These are phyloP conservation scores for Spinus pinus DNA, from an alignment of 2,797 vertebrate species.

Conservation along the genomic window DNA sequence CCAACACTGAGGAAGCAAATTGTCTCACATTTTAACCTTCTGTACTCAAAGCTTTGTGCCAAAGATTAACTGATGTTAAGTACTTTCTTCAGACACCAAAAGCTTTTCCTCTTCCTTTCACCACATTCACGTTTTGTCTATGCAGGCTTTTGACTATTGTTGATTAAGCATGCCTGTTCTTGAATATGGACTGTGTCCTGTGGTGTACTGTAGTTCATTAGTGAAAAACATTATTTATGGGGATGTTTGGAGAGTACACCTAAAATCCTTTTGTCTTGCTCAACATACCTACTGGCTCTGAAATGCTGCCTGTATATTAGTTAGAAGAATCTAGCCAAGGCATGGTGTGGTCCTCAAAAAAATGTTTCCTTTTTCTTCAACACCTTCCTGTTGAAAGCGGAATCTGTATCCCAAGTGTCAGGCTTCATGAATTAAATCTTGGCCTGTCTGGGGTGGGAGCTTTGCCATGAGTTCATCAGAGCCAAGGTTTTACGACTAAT, in stretches of 20 bases:
- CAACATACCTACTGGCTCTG: not conserved
- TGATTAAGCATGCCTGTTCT: not conserved
- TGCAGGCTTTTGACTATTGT: not conserved
- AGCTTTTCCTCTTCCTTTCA: not conserved
- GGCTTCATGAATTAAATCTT: not conserved
- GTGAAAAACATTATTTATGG: not conserved
- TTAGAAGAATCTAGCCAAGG: not conserved
- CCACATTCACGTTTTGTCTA: not conserved
- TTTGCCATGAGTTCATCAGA: not conserved
- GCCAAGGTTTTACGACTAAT: not conserved
- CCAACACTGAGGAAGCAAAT: not conserved
- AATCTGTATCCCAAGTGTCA: not conserved
- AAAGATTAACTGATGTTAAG: not conserved
- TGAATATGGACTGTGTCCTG: not conserved
- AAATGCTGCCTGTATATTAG: not conserved
- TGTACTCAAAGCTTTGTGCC: constrained; percentile 3
- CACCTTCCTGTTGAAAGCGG: not conserved
- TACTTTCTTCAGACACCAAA: constrained; percentile 10
- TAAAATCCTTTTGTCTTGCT: not conserved
- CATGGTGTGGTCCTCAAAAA: not conserved
- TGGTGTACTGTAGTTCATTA: not conserved
- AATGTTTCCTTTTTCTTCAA: not conserved
- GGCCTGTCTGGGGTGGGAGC: not conserved
- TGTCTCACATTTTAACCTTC: constrained; percentile 35
- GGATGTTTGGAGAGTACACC: not conserved